Evolutionary conservation across 2,797 vertebrate species (phyloP).

Genomic region (Antennarius maculatus): DNA sequence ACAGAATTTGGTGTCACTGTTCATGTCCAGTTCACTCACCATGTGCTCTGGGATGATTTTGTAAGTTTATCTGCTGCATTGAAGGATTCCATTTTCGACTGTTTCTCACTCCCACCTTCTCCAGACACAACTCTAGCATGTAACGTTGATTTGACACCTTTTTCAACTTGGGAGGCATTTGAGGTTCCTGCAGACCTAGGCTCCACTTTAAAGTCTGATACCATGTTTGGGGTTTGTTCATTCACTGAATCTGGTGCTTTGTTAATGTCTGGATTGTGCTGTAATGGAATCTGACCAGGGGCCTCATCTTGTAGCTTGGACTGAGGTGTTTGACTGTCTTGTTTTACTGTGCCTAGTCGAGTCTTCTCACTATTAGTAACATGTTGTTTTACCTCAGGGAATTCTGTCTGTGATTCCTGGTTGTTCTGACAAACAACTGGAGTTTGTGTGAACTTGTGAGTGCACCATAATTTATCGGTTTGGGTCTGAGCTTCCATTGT

Average conservation of each 20-base stretch:
- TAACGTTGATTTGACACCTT: slow-evolving; percentile 13
- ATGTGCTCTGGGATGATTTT: background rate
- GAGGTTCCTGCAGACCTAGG: slow-evolving; percentile 15
- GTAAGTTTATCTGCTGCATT: background rate
- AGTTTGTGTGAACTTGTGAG: slow-evolving; percentile 55
- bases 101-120: background rate
- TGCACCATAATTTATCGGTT: background rate
- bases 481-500: slow-evolving; percentile 60
- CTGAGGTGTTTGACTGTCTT: background rate
- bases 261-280: background rate
- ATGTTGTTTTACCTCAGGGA: background rate
- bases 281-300: background rate
- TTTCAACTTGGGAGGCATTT: background rate
- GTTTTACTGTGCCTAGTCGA: background rate
- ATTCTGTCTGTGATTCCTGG: slow-evolving; percentile 68
- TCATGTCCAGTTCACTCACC: slow-evolving; percentile 4
- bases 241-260: slow-evolving; percentile 3
- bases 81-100: fast-evolving
- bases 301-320: background rate
- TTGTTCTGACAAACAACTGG: background rate
- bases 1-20: fast-evolving
- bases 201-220: slow-evolving; percentile 5
- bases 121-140: slow-evolving; percentile 18
- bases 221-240: slow-evolving; percentile 4
- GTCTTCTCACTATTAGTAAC: background rate